Evolutionary conservation across 2,888 invertebrate species (phyloP).

Genomic region (Ophioninae sp.): DNA sequence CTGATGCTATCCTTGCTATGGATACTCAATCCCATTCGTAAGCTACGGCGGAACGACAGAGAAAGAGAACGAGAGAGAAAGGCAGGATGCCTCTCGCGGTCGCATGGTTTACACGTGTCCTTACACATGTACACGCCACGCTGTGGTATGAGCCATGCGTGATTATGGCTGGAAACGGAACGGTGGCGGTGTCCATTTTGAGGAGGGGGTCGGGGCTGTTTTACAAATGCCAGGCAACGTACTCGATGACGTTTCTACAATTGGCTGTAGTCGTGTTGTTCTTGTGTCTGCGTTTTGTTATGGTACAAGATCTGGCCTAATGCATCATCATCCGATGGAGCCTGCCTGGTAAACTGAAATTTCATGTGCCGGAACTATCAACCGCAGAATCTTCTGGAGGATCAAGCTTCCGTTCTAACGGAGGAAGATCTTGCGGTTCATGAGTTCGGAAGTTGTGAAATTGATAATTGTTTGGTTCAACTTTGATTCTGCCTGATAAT

Average conservation of each 20-base stretch:
- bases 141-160: slow-evolving; percentile 51
- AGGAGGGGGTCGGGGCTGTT: slow-evolving; percentile 15
- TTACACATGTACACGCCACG: slow-evolving; percentile 64
- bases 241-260: slow-evolving; percentile 29
- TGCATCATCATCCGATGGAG: slow-evolving; percentile 9
- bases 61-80: slow-evolving; percentile 33
- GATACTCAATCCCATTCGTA: slow-evolving; percentile 27
- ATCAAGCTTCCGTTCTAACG: background rate
- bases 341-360: background rate
- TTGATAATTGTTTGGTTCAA: no score
- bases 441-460: no score
- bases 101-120: slow-evolving; percentile 70
- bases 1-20: slow-evolving; percentile 43
- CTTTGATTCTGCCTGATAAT: no score
- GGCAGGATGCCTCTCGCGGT: slow-evolving; percentile 68
- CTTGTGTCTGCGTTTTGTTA: slow-evolving; percentile 14
- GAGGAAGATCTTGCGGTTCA: background rate
- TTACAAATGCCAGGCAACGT: slow-evolving; percentile 25
- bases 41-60: slow-evolving; percentile 5
- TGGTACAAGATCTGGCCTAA: slow-evolving; percentile 11
- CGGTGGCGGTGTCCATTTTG: slow-evolving; percentile 18
- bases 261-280: slow-evolving; percentile 25
- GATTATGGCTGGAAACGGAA: background rate
- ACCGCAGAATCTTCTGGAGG: background rate
- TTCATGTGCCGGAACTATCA: background rate